Evolutionary conservation across 2,888 invertebrate genomes (phyloP).

Genomic region (Aleiodes leptofemur): DNA sequence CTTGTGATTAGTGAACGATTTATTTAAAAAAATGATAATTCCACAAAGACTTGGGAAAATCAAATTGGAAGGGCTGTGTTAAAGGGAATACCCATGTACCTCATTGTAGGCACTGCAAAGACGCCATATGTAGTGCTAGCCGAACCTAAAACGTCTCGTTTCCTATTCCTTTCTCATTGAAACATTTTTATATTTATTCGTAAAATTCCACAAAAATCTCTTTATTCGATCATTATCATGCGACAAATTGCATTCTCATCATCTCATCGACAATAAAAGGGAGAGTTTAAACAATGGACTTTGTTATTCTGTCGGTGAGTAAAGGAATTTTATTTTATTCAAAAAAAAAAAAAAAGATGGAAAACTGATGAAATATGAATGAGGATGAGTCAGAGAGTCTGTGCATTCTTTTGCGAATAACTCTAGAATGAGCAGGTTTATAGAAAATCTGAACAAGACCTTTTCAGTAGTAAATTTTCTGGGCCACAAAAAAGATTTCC

Average conservation of each 20-base stretch:
- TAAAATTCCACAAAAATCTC: neutral
- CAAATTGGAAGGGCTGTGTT: neutral
- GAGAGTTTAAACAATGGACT: constrained; percentile 36
- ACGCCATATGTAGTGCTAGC: constrained; percentile 35
- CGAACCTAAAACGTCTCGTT: constrained; percentile 26
- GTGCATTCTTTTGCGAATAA: too few relatives aligned
- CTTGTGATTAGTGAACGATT: neutral
- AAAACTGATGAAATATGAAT: too few relatives aligned
- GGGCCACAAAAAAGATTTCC: too few relatives aligned
- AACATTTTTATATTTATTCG: neutral
- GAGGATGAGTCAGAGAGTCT: too few relatives aligned
- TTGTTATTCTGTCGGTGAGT: constrained; percentile 46
- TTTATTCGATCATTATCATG: neutral
- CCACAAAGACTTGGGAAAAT: neutral
- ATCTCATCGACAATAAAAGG: neutral
- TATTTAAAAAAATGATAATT: neutral
- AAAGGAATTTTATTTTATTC: neutral
- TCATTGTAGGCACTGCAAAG: constrained; percentile 30
- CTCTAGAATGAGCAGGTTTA: too few relatives aligned
- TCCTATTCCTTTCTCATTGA: constrained; percentile 8
- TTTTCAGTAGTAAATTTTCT: too few relatives aligned
- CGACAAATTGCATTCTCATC: neutral
- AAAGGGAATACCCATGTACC: constrained; percentile 25
- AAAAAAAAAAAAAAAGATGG: neutral
- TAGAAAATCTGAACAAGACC: neutral